Conservation (phyloP, 1,140 invertebrate genomes). For the Drosophila kepulauana region DNA sequence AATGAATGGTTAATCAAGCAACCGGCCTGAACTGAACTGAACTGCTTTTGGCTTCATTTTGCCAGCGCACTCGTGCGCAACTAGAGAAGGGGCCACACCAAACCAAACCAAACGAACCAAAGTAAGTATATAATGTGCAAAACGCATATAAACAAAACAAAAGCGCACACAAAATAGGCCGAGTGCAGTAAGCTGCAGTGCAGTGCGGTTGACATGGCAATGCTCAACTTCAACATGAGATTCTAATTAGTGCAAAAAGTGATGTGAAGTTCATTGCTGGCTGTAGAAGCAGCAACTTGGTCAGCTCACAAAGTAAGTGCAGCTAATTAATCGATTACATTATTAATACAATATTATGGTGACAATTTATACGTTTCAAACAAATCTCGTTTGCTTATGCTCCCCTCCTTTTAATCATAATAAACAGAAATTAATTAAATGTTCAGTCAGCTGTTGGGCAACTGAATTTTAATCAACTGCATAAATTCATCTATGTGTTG, state of each 20-base stretch:
- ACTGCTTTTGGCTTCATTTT: constrained; percentile 79
- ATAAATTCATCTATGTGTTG: constrained; percentile 24
- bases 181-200: constrained; percentile 58
- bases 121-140: constrained; percentile 67
- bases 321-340: constrained; percentile 23
- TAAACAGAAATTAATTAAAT: constrained; percentile 12
- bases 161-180: constrained; percentile 65
- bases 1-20: constrained; percentile 83
- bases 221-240: constrained; percentile 1
- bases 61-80: constrained; percentile 59
- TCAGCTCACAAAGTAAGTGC: constrained; percentile 9
- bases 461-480: constrained; percentile 32
- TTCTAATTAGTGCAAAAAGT: constrained; percentile 25
- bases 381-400: neutral
- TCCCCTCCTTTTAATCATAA: constrained; percentile 12
- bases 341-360: neutral
- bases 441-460: constrained; percentile 6
- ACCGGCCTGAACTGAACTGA: constrained; percentile 65
- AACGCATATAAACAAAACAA: constrained; percentile 64
- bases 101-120: constrained; percentile 9
- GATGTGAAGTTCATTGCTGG: constrained; percentile 15
- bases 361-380: neutral
- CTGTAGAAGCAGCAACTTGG: neutral
- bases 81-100: constrained; percentile 31
- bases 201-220: constrained; percentile 46